A percentile compares a stretch with the other conserved stretches of the same genome.
These are phyloP conservation scores for Lethenteron camtschaticum DNA, from an alignment of 2,113 vertebrate genomes.

Conservation along the genomic window DNA sequence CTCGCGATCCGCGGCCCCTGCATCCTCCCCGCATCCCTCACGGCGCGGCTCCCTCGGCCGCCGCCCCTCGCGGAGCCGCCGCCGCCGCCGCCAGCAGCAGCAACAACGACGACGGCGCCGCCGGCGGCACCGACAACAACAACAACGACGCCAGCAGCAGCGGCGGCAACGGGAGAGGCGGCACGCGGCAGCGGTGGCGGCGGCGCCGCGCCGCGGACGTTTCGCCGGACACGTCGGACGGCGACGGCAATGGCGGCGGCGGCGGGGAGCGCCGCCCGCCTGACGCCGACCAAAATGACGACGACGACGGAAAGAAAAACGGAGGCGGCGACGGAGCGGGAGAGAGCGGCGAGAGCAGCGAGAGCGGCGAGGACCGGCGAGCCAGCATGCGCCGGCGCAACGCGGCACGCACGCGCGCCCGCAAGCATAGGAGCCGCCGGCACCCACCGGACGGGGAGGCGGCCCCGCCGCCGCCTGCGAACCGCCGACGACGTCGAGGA, in stretches of 20 bases:
- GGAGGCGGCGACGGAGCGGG: constrained; percentile 55
- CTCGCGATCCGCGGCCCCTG: too few relatives aligned
- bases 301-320: constrained; percentile 10
- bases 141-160: constrained; percentile 30
- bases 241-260: constrained; percentile 26
- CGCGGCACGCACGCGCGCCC: constrained; percentile 19
- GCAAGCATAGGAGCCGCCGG: constrained; percentile 25
- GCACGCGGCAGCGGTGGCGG: constrained; percentile 19
- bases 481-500: constrained; percentile 47
- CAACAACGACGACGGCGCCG: constrained; percentile 26
- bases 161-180: constrained; percentile 14
- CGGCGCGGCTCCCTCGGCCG: constrained; percentile 9
- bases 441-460: constrained; percentile 37
- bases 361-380: constrained; percentile 40
- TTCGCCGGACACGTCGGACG: neutral
- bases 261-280: constrained; percentile 15
- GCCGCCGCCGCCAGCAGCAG: constrained; percentile 15
- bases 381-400: constrained; percentile 51
- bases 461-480: constrained; percentile 19
- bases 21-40: constrained; percentile 3
- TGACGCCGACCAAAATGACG: constrained; percentile 25
- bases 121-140: constrained; percentile 11
- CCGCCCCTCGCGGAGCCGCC: constrained; percentile 10
- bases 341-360: constrained; percentile 37
- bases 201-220: constrained; percentile 16